phyloP scores from a whole-genome alignment of 2,888 invertebrate genomes.

The Odontocerum albicorne region DNA sequence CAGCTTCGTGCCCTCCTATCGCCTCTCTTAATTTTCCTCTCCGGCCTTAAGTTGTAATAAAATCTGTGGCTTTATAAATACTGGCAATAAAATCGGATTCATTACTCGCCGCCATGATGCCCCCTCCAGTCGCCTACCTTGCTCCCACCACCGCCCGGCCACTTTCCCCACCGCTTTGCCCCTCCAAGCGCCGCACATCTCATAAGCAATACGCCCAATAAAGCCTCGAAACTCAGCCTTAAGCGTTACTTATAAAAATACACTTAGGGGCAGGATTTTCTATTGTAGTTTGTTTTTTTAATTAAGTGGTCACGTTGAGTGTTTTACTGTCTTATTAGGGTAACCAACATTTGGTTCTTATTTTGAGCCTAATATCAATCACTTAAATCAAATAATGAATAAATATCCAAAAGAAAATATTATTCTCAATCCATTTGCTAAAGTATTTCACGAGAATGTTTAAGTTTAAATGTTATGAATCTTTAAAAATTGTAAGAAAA shows the following conservation, averaged over 20 bases:
- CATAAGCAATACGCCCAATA: conserved; percentile 34
- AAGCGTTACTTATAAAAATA: conserved; percentile 34
- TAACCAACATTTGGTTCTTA: too few species aligned
- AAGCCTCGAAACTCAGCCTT: conserved; percentile 26
- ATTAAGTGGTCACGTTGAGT: background rate
- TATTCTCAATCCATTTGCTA: too few species aligned
- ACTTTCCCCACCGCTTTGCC: background rate
- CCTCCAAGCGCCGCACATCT: conserved; percentile 16
- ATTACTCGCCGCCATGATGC: conserved; percentile 16
- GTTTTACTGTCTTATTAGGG: too few species aligned
- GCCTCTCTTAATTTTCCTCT: conserved; percentile 10
- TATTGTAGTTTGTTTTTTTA: conserved; percentile 2
- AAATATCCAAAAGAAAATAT: too few species aligned
- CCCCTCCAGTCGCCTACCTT: background rate
- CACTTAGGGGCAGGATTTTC: conserved; percentile 5
- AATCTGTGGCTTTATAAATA: conserved; percentile 35
- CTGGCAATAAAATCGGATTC: conserved; percentile 36
- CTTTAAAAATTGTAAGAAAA: too few species aligned
- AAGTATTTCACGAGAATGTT: too few species aligned
- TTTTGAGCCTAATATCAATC: too few species aligned
- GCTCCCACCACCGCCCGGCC: background rate
- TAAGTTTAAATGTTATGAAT: too few species aligned
- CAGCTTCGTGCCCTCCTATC: background rate
- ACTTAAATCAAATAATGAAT: too few species aligned
- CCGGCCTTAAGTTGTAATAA: conserved; percentile 28